These are phyloP conservation scores for Pitangus sulphuratus DNA, from an alignment of 2,797 vertebrate species.

Conservation along the genomic window DNA sequence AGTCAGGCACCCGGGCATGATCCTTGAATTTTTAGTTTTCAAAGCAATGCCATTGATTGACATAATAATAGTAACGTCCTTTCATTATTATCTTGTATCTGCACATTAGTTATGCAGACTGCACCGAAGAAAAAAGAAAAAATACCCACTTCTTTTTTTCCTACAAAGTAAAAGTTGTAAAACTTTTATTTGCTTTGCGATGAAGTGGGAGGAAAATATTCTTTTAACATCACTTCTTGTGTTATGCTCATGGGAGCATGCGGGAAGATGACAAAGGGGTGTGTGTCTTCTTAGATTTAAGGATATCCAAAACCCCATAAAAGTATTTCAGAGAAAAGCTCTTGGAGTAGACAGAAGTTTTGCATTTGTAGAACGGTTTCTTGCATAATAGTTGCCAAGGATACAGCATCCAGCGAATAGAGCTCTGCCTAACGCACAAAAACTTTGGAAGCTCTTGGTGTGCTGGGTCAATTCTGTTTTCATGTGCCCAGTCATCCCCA, in stretches of 20 bases:
- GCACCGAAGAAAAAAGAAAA: not conserved
- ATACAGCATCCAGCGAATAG: constrained; percentile 58
- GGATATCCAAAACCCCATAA: constrained; percentile 7
- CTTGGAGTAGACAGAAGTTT: constrained; percentile 53
- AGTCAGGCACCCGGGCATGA: not conserved
- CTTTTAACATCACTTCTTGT: constrained; percentile 6
- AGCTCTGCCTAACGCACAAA: constrained; percentile 55
- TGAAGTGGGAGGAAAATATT: constrained; percentile 17
- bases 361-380: constrained; percentile 47
- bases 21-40: constrained; percentile 2
- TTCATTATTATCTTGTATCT: not conserved
- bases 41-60: not conserved
- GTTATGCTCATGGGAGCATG: constrained; percentile 5
- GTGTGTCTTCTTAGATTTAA: constrained; percentile 20
- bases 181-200: not conserved
- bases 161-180: not conserved
- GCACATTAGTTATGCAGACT: not conserved
- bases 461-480: constrained; percentile 59
- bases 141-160: not conserved
- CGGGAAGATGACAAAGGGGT: constrained; percentile 6
- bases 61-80: not conserved
- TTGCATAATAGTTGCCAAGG: constrained; percentile 57
- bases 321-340: constrained; percentile 48
- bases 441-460: constrained; percentile 49
- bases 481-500: constrained; percentile 27